Conservation (phyloP, 2,797 vertebrate species). For the Serranus cabrilla region DNA sequence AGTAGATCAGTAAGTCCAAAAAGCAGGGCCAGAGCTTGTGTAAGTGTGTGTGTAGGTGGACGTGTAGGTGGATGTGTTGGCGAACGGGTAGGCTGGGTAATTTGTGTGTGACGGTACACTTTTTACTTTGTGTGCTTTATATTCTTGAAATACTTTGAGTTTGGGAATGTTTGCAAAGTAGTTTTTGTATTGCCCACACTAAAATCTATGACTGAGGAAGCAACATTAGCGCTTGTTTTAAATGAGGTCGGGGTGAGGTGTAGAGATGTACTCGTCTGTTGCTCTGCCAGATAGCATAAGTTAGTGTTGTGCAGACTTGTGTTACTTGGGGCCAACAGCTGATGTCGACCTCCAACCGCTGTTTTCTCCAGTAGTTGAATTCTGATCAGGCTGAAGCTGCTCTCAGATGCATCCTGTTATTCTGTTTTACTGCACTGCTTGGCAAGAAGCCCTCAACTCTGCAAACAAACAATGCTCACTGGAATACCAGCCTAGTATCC, state of each 20-base stretch:
- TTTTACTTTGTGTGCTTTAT: conserved; percentile 19
- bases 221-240: background rate
- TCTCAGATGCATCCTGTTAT: background rate
- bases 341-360: background rate
- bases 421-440: background rate
- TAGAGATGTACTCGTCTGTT: background rate
- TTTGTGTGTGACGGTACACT: conserved; percentile 6
- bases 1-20: conserved; percentile 11
- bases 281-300: background rate
- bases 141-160: conserved; percentile 22
- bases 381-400: background rate
- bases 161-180: background rate
- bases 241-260: background rate
- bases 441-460: background rate
- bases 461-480: background rate
- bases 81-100: conserved; percentile 36
- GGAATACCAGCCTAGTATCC: background rate
- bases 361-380: background rate
- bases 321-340: background rate
- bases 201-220: conserved; percentile 4
- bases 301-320: no score
- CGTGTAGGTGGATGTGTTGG: conserved; percentile 36
- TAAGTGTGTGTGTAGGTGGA: conserved; percentile 51
- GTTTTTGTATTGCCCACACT: background rate
- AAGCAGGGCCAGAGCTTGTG: conserved; percentile 43